These are phyloP conservation scores for Branchellion lobata DNA, from an alignment of 2,888 invertebrate species.

Conservation along the genomic window DNA sequence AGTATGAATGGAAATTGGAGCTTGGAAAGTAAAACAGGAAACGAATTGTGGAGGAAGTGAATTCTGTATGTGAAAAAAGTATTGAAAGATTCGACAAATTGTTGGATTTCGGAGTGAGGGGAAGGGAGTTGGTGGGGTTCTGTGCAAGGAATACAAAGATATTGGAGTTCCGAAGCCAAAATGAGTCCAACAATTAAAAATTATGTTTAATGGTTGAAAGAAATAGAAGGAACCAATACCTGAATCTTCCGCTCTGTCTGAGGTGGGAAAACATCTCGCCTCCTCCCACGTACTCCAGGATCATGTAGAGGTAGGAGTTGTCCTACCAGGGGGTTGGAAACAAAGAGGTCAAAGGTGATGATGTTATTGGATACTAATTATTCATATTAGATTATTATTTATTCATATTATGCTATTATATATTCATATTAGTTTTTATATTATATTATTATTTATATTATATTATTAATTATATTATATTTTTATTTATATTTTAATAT, in stretches of 20 bases:
- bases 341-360: neutral
- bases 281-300: constrained; percentile 97
- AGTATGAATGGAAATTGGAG: neutral
- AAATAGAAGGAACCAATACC: too few species aligned
- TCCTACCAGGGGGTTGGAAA: constrained; percentile 73
- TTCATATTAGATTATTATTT: neutral
- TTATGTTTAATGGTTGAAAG: too few species aligned
- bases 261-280: constrained; percentile 99
- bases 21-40: neutral
- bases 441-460: neutral
- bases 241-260: constrained; percentile 91
- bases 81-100: too few species aligned
- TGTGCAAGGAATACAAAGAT: too few species aligned
- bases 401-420: neutral
- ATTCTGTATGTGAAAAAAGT: too few species aligned
- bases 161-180: too few species aligned
- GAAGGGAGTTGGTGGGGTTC: too few species aligned
- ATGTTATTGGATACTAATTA: neutral
- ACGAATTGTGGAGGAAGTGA: too few species aligned
- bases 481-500: neutral
- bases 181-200: too few species aligned
- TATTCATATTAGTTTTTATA: neutral
- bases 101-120: too few species aligned
- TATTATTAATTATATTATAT: neutral
- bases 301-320: constrained; percentile 99